Percentiles rank a stretch among this genome's conserved stretches.
Evolutionary conservation across 2,888 invertebrate genomes (phyloP).

Genomic region (Drosophila niveifrons): DNA sequence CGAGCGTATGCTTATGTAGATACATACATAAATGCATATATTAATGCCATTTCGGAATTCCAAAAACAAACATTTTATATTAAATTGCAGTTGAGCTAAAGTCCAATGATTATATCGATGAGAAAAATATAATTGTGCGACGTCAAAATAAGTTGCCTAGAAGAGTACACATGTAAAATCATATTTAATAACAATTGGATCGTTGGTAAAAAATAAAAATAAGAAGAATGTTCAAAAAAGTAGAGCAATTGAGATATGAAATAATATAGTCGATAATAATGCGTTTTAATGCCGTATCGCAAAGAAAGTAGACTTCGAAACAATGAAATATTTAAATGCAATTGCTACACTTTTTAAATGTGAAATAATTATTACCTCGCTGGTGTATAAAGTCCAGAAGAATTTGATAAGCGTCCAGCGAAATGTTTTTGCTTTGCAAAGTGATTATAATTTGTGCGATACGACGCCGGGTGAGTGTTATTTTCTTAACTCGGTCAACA

Average conservation of each 20-base stretch:
- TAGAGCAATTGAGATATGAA: neutral
- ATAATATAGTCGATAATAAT: conserved; percentile 40
- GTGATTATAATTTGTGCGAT: conserved; percentile 22
- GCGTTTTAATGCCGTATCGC: conserved; percentile 17
- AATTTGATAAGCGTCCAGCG: conserved; percentile 39
- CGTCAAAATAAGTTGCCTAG: neutral
- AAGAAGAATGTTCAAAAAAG: neutral
- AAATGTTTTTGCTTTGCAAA: conserved; percentile 22
- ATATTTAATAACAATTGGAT: neutral
- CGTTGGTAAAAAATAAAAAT: neutral
- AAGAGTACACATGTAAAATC: no score
- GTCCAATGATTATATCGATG: neutral
- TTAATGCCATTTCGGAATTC: neutral
- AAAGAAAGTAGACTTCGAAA: conserved; percentile 12
- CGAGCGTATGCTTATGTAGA: conserved; percentile 3
- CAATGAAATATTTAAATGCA: conserved; percentile 6
- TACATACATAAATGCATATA: neutral
- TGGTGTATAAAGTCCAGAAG: conserved; percentile 29
- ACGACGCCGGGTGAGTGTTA: conserved; percentile 19
- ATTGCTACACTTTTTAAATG: conserved; percentile 3
- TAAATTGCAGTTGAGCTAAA: conserved; percentile 12
- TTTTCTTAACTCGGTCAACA: conserved; percentile 46
- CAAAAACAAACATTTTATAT: conserved; percentile 1
- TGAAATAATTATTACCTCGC: conserved; percentile 11
- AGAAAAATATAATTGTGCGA: conserved; percentile 7